Conservation (phyloP, 2,113 vertebrate species). For the Bubalus kerabau region DNA sequence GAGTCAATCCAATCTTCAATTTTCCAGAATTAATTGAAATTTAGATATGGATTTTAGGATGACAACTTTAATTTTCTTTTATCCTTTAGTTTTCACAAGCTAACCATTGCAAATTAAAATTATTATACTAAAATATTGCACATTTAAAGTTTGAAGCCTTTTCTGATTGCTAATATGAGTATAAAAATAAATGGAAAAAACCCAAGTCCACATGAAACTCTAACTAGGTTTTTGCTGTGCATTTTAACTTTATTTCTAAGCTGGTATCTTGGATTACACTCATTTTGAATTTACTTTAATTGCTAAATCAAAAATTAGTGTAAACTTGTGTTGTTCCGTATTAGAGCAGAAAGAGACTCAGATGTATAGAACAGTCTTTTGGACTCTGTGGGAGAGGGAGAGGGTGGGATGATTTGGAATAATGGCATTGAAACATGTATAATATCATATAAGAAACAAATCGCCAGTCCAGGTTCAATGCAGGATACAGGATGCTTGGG, state of each 20-base stretch:
- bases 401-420: too few relatives aligned
- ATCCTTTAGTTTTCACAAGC: background rate
- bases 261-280: background rate
- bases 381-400: too few relatives aligned
- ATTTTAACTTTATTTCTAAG: background rate
- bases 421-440: too few relatives aligned
- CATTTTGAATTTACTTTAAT: background rate
- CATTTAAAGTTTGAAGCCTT: background rate
- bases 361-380: too few relatives aligned
- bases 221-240: background rate
- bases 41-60: slow-evolving; percentile 44
- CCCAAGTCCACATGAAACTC: background rate
- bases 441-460: too few relatives aligned
- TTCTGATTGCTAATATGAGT: background rate
- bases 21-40: slow-evolving; percentile 57
- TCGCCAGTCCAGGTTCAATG: too few relatives aligned
- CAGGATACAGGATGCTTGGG: too few relatives aligned
- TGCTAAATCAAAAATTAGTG: background rate
- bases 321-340: background rate
- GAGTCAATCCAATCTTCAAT: slow-evolving; percentile 17
- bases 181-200: background rate
- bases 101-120: background rate
- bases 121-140: background rate
- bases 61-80: slow-evolving; percentile 37
- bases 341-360: background rate